phyloP scores from a whole-genome alignment of 2,888 invertebrate genomes.

The Gari tellinella region DNA sequence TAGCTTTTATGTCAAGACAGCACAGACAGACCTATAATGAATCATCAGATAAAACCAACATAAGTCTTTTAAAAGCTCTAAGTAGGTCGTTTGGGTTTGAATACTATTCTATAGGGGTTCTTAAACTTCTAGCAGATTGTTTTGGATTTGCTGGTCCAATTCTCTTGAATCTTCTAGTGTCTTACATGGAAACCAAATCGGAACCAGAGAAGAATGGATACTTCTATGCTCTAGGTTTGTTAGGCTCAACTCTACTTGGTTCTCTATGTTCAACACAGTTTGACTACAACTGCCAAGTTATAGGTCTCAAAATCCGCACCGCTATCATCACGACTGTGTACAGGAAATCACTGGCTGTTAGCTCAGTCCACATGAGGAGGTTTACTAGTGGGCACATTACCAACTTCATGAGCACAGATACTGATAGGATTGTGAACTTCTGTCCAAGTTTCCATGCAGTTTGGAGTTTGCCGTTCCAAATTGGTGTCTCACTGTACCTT shows the following conservation, averaged over 20 bases:
- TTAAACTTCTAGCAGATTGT: conserved; percentile 92
- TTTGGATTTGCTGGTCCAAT: conserved; percentile 95
- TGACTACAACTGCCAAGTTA: conserved; percentile 90
- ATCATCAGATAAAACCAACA: not conserved
- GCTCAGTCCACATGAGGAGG: conserved; percentile 83
- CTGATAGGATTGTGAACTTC: conserved; percentile 97
- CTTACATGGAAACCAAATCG: conserved; percentile 90
- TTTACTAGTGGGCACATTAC: conserved; percentile 92
- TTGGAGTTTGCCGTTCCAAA: conserved; percentile 96
- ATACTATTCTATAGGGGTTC: conserved; percentile 80
- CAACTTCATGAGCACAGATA: conserved; percentile 98
- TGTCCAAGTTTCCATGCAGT: conserved; percentile 98
- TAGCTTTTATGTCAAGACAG: conserved; percentile 34
- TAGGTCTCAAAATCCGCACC: conserved; percentile 94
- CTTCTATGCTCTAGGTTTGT: conserved; percentile 88
- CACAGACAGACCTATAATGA: conserved; percentile 3
- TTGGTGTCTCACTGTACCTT: conserved; percentile 80
- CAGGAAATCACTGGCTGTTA: conserved; percentile 88
- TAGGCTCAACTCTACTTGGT: conserved; percentile 88
- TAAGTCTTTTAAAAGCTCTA: conserved; percentile 71
- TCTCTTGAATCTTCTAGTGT: conserved; percentile 92
- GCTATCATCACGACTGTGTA: conserved; percentile 94
- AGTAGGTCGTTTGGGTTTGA: conserved; percentile 81
- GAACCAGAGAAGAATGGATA: conserved; percentile 86
- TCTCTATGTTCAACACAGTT: conserved; percentile 95